Percentiles rank a stretch among this genome's conserved stretches.
phyloP scores from a whole-genome alignment of 1,140 invertebrate species.

The Drosophila obscura region DNA sequence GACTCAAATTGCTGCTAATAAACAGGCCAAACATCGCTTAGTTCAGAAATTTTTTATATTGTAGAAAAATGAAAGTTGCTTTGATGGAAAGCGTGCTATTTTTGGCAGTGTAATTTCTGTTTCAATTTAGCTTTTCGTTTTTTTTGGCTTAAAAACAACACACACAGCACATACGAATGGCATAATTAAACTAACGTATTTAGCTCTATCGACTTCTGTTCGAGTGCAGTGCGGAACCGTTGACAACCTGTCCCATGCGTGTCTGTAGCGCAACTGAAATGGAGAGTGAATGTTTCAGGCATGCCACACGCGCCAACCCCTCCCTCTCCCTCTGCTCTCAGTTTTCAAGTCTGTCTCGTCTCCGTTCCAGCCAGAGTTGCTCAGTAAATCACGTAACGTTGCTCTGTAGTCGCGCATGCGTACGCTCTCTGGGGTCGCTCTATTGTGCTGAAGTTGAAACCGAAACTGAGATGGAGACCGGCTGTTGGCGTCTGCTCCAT shows the following conservation, averaged over 20 bases:
- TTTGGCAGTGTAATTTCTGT: conserved; percentile 44
- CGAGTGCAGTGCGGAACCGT: conserved; percentile 30
- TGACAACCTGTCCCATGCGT: conserved; percentile 59
- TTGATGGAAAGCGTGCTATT: conserved; percentile 40
- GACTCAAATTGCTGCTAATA: conserved; percentile 63
- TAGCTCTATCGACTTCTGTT: conserved; percentile 13
- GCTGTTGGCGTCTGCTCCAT: conserved; percentile 63
- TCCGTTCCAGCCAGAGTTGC: background rate
- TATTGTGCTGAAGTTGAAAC: conserved; percentile 12
- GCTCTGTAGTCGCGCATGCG: conserved; percentile 31
- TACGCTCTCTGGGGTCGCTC: background rate
- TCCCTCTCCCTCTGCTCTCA: background rate
- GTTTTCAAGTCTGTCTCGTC: too few relatives aligned
- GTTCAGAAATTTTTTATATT: conserved; percentile 38
- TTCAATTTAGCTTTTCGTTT: conserved; percentile 27
- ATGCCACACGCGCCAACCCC: conserved; percentile 60
- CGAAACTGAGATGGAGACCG: conserved; percentile 41
- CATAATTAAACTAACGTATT: conserved; percentile 58
- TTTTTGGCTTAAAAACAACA: conserved; percentile 22
- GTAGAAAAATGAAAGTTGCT: conserved; percentile 69
- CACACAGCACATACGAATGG: conserved; percentile 63
- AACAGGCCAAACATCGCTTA: conserved; percentile 51
- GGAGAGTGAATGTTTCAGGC: conserved; percentile 53
- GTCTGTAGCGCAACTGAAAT: conserved; percentile 64
- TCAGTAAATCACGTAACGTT: conserved; percentile 61